These are phyloP conservation scores for Syngnathus floridae DNA, from an alignment of 2,113 vertebrate species.

Conservation along the genomic window DNA sequence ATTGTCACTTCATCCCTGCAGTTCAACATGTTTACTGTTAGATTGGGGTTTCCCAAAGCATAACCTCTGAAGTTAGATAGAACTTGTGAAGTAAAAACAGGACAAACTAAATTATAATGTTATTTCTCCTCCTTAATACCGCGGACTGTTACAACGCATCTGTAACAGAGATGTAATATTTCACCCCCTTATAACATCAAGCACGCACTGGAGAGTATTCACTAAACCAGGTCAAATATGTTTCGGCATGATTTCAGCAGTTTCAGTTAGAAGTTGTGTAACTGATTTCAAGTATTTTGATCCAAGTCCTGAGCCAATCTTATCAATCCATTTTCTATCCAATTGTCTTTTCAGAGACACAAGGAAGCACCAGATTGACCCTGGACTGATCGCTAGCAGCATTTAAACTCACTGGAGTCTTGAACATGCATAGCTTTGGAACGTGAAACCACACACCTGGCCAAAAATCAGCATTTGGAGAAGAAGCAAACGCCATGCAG, in stretches of 20 bases:
- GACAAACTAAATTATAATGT: background rate
- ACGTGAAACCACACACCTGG: no score
- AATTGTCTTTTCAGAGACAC: no score
- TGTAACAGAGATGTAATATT: constrained; percentile 13
- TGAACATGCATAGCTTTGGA: no score
- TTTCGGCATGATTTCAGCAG: background rate
- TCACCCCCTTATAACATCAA: constrained; percentile 21
- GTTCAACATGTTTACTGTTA: background rate
- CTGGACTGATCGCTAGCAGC: no score
- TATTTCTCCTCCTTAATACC: constrained; percentile 24
- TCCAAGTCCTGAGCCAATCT: no score
- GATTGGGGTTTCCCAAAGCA: background rate
- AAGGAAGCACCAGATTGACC: no score
- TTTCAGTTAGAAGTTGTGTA: no score
- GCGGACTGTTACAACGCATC: background rate
- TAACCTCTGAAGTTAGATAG: background rate
- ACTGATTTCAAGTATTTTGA: no score
- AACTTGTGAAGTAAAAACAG: background rate
- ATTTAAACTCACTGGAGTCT: no score
- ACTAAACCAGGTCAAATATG: constrained; percentile 15
- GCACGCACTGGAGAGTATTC: constrained; percentile 5
- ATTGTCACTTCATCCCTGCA: background rate
- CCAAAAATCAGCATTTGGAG: no score
- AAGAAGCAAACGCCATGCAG: no score
- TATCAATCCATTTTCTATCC: no score